Evolutionary conservation across 2,888 invertebrate genomes (phyloP), one percentile per base, ranked within the genome.

Genomic region (Leptura quadrifasciata): DNA sequence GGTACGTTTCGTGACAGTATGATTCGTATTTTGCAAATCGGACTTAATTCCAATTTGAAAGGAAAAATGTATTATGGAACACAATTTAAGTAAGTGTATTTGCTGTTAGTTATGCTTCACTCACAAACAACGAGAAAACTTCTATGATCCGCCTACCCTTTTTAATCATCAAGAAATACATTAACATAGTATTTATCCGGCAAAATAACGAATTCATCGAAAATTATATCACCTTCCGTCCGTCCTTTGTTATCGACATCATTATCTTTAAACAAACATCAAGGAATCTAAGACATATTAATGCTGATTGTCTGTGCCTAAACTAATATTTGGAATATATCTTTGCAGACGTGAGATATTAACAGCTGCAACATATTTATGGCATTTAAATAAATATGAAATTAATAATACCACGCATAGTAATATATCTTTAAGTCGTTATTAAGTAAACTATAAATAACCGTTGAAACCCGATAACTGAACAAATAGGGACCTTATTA

Each of bases 271-370:
- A 79, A 81, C 82, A 85, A 85, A 84, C 80, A 84, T 79, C 79
- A 79, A 74, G 80, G 79, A 79, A 81, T 84, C 83, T 83, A 82
- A 81, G 83, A 81, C 77, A 81, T 79, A 82, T 83, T 82, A 82
- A 82, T 75, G 83, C 75, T 80, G 84, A 84, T 84, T 84, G 84
- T 84, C 81, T 80, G 78, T 79, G 79, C 84, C 84, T 85, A 84
- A 84, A 83, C 79, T 79, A 85, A 85, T 85, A 85, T 85, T 85
- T 85, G 84, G 82, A 81, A 74, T 83, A 83, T 84, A 85, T 82
- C 82, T 82, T 79, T 78, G 82, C 82, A 83, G 82, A 82, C 84
- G 84, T 83, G 84, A 81, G 82, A 82, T 75, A 79, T 79, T 75
- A 76, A 81, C 85, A 85, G 84, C 84, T 85, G 84, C 83, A 82